A percentile compares a stretch with the other conserved stretches of the same genome.
Conservation (phyloP, 2,888 invertebrate species). For the Limnephilus auricula region DNA sequence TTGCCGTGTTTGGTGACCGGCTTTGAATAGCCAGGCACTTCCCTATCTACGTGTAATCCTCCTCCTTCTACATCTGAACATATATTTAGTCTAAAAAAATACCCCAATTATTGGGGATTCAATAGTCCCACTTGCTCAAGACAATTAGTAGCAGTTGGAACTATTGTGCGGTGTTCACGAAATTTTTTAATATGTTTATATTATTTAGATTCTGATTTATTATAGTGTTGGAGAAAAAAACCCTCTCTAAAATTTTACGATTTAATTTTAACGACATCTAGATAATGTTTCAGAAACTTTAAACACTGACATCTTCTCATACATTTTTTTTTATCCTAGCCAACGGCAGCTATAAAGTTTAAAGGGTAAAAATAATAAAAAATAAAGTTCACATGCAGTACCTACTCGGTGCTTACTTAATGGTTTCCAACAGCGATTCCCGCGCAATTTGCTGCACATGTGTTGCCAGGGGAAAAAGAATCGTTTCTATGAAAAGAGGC, state of each 20-base stretch:
- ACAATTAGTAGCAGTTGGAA: no score
- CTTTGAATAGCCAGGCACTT: no score
- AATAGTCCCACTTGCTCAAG: no score
- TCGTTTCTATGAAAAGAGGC: conserved; percentile 44
- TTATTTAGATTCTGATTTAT: no score
- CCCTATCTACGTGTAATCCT: no score
- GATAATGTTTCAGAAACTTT: neutral
- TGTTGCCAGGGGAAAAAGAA: conserved; percentile 45
- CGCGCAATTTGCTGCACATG: conserved; percentile 46
- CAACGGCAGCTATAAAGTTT: conserved; percentile 10
- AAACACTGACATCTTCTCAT: neutral
- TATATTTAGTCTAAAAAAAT: no score
- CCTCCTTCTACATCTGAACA: no score
- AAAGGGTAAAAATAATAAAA: neutral
- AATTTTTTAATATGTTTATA: no score
- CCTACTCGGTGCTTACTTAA: neutral
- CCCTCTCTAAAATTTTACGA: neutral
- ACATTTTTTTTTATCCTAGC: neutral
- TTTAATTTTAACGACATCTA: neutral
- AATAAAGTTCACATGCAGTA: conserved; percentile 5
- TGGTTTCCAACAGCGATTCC: conserved; percentile 6
- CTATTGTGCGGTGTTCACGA: no score
- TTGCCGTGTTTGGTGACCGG: no score
- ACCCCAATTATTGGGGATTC: no score
- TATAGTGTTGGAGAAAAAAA: neutral